Base-by-base conservation (phyloP, 2,888 invertebrate species). In the Steinernema carpocapsae region DNA sequence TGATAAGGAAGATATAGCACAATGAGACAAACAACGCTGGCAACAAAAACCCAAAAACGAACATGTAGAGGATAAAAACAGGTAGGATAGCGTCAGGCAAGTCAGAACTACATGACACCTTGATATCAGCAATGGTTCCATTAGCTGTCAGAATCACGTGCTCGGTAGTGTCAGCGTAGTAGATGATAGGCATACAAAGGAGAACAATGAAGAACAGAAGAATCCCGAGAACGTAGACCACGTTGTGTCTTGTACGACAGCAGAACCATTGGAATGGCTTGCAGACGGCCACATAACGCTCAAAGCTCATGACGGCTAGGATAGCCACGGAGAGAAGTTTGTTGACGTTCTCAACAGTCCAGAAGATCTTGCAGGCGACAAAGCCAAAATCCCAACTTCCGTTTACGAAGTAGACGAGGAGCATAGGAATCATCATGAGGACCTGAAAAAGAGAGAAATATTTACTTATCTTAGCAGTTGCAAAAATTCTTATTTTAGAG, bases 311-410 rank as follows among this genome's bases (percentile, higher is more conserved):
- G 10, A 82, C 78, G 0, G 84, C 76, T 22, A 84, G 76, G 24
- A 84, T 82, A 64, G 83, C 83, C 3, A 84, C 81, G 7, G 83
- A 84, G 22, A 84, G 77, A 14, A 85, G 73, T 59, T 85, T 84
- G 78, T 84, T 84, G 29, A 83, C 76, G 71, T 82, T 80, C 56
- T 83, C 83, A 1, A 80, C 80, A 1, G 77, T 75, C 77, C 82
- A 83, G 73, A 83, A 83, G 37, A 82, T 37, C 56, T 81, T 81
- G 73, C 81, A 81, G 52, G 46, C 70, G 17, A 70, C 12, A 42
- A 43, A 75, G 24, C 76, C 76, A 37, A 76, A 70, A 19, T 64
- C 26, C 76, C 79, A 79, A 24, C 73, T 72, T 10, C 75, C 75
- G 19, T 64, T 71, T 24, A 77, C 19, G 42, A 79, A 79, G 46